Base-by-base conservation (phyloP, 2,888 invertebrate species). In the Colletes collaris region DNA sequence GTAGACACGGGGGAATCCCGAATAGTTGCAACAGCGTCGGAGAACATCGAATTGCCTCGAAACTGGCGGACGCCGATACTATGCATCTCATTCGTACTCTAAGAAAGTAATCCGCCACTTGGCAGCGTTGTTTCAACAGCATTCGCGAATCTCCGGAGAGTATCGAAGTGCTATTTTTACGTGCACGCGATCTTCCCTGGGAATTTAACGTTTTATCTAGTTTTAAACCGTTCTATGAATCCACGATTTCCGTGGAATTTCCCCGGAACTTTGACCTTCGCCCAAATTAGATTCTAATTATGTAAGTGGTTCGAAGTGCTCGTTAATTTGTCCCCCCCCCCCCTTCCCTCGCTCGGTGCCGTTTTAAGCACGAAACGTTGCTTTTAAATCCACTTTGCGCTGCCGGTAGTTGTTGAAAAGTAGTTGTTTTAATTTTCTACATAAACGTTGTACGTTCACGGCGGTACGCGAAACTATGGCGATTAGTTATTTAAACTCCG, bases 401-500 rank as follows among this genome's bases (percentile, higher is more conserved):
- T 8, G 16, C 37, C 37, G 0, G 4, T 27, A 4, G 8, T 6
- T 10, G 50, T 11, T 50, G 64, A 8, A 8, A 46, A 46, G 44
- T 46, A 46, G 52, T 65, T 60, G 40, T 60, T 60, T 27, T 5
- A 35, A 53, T 37, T 4, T 46, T 46, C 44, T 8, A 8, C 8
- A 8, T 46, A 10, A 46, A 46, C 44, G 8, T 8, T 8, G 44
- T 46, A 46, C 40, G 40, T 6, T 55, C 19, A 27, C 2, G 27
- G n/a, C 7, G 40, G 49, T 53, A 27, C 52, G 19, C 60, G 58
- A 50, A 50, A 64, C 44, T 40, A 37, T 46, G 35, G 16, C 69
- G 81, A 59, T 50, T 55, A 50, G 50, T 76, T 76, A 63, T 70
- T 73, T 58, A 35, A 52, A 52, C 63, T 55, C 56, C 60, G 62